Conservation (phyloP, 2,797 vertebrate species). For the Meda fulgida region DNA sequence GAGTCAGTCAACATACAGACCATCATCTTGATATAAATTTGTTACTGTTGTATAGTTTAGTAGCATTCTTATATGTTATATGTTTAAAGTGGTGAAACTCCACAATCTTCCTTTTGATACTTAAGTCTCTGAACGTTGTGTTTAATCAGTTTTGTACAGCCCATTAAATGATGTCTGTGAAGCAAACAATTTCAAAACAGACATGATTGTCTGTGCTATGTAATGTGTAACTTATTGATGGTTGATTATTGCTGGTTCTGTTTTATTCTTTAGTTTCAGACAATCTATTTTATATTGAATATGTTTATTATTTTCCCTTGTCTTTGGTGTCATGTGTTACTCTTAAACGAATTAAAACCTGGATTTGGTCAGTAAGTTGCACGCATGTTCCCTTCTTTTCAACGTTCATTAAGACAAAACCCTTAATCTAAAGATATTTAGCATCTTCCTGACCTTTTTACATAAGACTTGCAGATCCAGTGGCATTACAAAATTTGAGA, state of each 20-base stretch:
- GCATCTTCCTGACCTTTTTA: neutral
- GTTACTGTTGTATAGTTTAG: conserved; percentile 41
- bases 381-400: neutral
- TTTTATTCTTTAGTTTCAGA: conserved; percentile 73
- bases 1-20: neutral
- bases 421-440: neutral
- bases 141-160: conserved; percentile 63
- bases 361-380: conserved; percentile 27
- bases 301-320: conserved; percentile 29
- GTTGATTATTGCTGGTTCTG: conserved; percentile 68
- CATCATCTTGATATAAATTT: conserved; percentile 24
- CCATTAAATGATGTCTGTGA: conserved; percentile 63
- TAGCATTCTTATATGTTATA: conserved; percentile 34
- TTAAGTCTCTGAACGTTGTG: conserved; percentile 62
- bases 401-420: neutral
- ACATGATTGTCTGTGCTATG: conserved; percentile 63
- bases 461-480: neutral
- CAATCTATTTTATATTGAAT: conserved; percentile 63
- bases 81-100: conserved; percentile 26
- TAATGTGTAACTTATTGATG: conserved; percentile 56
- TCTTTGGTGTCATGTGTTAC: conserved; percentile 22
- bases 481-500: neutral
- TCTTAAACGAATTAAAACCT: conserved; percentile 54
- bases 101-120: conserved; percentile 35
- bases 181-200: conserved; percentile 58